Evolutionary conservation across 2,113 vertebrate species (phyloP).

Genomic region (Corythornis vintsioides): DNA sequence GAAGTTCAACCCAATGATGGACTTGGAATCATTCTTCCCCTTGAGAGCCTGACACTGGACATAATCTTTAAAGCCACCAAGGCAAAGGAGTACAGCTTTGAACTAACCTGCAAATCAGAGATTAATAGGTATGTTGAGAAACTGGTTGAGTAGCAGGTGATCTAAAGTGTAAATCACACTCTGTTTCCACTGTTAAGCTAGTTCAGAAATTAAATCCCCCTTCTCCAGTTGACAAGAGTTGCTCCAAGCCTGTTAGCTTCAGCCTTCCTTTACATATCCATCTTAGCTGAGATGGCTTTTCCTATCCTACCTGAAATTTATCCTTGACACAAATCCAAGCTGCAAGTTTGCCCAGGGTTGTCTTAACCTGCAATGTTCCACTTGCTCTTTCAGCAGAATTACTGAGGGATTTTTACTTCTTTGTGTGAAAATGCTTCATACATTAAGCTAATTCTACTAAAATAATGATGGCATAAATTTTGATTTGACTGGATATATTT

Average conservation of each 20-base stretch:
- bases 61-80: constrained; percentile 86
- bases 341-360: not conserved
- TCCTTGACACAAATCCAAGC: not conserved
- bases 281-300: not conserved
- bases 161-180: not conserved
- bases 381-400: not conserved
- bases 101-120: constrained; percentile 85
- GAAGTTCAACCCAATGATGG: constrained; percentile 90
- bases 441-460: not conserved
- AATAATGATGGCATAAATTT: constrained; percentile 5
- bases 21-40: constrained; percentile 86
- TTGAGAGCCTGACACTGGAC: constrained; percentile 83
- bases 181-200: not conserved
- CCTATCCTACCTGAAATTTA: not conserved
- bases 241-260: not conserved
- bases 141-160: not conserved
- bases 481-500: constrained; percentile 43
- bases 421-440: not conserved
- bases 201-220: not conserved
- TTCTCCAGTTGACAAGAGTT: not conserved
- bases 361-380: not conserved
- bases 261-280: not conserved
- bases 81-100: constrained; percentile 84
- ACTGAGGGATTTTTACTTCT: not conserved
- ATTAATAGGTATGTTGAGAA: constrained; percentile 82